Evolutionary conservation across 2,888 invertebrate genomes (phyloP), one percentile per base, ranked within the genome.

Genomic region (Blastobasis lacticolella): DNA sequence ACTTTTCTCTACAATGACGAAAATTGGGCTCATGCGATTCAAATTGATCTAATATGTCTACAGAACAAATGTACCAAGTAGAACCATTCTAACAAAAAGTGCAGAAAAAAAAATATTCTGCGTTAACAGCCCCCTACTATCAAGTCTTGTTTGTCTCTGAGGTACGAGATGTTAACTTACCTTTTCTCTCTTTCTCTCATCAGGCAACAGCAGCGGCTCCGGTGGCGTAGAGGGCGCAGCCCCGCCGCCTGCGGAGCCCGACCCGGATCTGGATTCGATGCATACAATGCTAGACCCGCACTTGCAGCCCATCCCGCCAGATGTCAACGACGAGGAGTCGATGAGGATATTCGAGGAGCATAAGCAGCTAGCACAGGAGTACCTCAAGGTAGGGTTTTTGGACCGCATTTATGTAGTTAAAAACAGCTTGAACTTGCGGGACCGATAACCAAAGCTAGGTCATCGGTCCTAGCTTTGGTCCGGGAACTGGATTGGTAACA

Each of bases 341-440:
- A 91, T 94, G 75, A 90, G 93, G 60, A 94, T 97, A 67, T 97
- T 94, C 73, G 93, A 96, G 60, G 95, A 97, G 67, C 97, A 97
- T 75, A 95, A 94, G 71, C 90, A 95, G 81, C 82, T 97, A 61
- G 96, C 96, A 53, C 93, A 95, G 78, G 95, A 97, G 80, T 97
- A 95, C 84, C 90, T 97, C 53, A 94, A 94, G 81, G 94, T 95
- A 63, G 61, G 59, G 51, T 5, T 23, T 23, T 23, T 2, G 23
- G 23, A 23, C 23, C 23, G 23, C 23, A 23, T 23, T 23, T 23
- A 3, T 23, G 23, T 23, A 23, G 23, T 2, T 23, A 23, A 23
- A 23, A 23, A 23, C 23, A 23, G 23, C 23, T 1, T 23, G 23
- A n/a, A n/a, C 23, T 23, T 23, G 23, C 3, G 23, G 23, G 23